Base-by-base conservation (phyloP, 2,888 invertebrate species). In the Lasius fuliginosus region DNA sequence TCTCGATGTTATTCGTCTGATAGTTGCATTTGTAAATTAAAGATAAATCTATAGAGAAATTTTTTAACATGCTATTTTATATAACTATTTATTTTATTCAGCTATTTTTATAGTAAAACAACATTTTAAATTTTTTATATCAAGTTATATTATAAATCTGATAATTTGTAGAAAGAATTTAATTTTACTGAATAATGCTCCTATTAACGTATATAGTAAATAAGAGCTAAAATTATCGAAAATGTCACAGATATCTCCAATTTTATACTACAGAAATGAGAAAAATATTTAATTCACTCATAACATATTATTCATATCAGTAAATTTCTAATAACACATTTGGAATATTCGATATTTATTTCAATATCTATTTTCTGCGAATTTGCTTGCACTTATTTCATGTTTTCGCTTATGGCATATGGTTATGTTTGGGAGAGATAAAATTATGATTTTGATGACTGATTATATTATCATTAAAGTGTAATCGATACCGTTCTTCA, bases 401-500 rank as follows among this genome's bases (percentile, higher is more conserved):
- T 18, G 12, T 68, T 68, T 77, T 15, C 56, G 15, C 12, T 68
- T 53, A n/a, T 3, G n/a, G 4, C 4, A 18, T 53, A 56, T n/a
- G 40, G 30, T 77, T 56, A 40, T 40, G 40, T n/a, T 15, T n/a
- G 40, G 2, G n/a, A 30, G 11, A 40, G n/a, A 42, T 64, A 30
- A 33, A 53, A 76, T 76, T 23, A 53, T 69, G 30, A 69, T 77
- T 69, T 42, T 56, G 30, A 56, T 11, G 40, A 56, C n/a, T 12
- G n/a, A 67, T 42, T 53, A 65, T 33, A 42, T 42, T 18, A 40
- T 56, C 53, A 68, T 77, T 77, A 56, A 69, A 77, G 12, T 40
- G 9, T n/a, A 68, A 77, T 65, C 67, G 36, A 76, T 68, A n/a
- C 9, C 27, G 53, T 53, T 40, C 49, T 68, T 68, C 18, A 62